These are phyloP conservation scores for Acanthococcus lagerstroemiae DNA, from an alignment of 2,888 invertebrate species.

Conservation along the genomic window DNA sequence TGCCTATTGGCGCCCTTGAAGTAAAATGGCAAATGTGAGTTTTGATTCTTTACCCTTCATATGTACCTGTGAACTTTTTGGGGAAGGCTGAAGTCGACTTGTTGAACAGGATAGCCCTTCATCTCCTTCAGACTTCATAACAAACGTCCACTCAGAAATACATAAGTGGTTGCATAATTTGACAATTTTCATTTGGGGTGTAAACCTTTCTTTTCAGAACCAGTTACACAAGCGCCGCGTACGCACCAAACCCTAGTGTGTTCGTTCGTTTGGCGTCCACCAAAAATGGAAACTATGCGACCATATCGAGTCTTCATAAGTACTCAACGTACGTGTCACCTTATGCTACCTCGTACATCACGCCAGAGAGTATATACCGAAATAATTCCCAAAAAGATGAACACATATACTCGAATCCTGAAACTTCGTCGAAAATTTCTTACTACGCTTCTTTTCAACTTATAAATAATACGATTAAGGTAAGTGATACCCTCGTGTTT, in stretches of 20 bases:
- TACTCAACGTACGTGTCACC: conserved; percentile 51
- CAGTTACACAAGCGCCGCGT: conserved; percentile 65
- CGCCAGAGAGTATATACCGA: conserved; percentile 30
- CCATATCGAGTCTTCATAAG: conserved; percentile 71
- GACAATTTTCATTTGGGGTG: no score
- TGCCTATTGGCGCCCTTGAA: no score
- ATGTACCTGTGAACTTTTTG: no score
- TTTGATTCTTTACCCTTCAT: no score
- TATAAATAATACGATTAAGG: conserved; percentile 20
- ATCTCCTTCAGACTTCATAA: no score
- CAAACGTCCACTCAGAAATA: no score
- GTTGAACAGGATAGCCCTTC: no score
- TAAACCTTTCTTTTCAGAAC: conserved; percentile 47
- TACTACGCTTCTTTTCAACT: conserved; percentile 73
- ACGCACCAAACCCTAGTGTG: conserved; percentile 66
- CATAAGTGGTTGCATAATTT: no score
- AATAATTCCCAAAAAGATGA: conserved; percentile 32
- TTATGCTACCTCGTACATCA: conserved; percentile 52
- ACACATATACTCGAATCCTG: conserved; percentile 50
- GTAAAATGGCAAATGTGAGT: no score
- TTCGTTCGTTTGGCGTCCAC: conserved; percentile 64
- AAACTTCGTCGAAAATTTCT: conserved; percentile 54
- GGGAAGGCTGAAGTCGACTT: no score
- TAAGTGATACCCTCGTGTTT: conserved; percentile 2
- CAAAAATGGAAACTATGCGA: conserved; percentile 69